Percentiles rank a stretch among this genome's conserved stretches.
These are phyloP conservation scores for Sparidentex hasta DNA, from an alignment of 2,797 vertebrate genomes.

Conservation along the genomic window DNA sequence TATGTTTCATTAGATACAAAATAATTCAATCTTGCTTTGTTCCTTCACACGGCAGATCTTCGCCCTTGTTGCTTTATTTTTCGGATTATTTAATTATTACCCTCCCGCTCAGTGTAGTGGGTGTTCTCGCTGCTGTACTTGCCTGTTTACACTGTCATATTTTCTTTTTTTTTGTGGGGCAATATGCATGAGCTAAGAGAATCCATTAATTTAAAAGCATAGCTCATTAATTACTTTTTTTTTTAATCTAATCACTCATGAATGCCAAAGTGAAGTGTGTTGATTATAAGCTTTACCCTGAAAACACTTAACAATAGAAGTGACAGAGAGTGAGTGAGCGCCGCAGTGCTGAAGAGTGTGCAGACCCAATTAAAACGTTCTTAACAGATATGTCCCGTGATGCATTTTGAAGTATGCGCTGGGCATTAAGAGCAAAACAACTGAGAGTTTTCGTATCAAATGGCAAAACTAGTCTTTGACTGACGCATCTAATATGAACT, in stretches of 20 bases:
- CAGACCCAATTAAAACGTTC: not conserved
- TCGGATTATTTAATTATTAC: not conserved
- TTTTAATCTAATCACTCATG: conserved; percentile 6
- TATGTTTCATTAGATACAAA: conserved; percentile 30
- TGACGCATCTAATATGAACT: not conserved
- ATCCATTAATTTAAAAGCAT: conserved; percentile 24
- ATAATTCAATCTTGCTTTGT: conserved; percentile 23
- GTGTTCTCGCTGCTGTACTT: conserved; percentile 30
- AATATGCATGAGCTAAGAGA: conserved; percentile 15
- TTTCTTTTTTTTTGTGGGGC: conserved; percentile 11
- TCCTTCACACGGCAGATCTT: conserved; percentile 10
- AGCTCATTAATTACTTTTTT: not conserved
- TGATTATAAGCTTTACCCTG: not conserved
- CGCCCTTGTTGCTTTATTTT: conserved; percentile 6
- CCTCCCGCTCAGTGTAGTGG: conserved; percentile 29
- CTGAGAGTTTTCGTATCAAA: conserved; percentile 5
- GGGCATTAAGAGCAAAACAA: not conserved
- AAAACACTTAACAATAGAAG: not conserved
- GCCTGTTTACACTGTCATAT: conserved; percentile 10
- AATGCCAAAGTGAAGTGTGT: conserved; percentile 16
- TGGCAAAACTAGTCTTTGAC: conserved; percentile 1
- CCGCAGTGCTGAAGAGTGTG: no score
- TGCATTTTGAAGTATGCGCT: conserved; percentile 6
- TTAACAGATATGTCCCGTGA: not conserved
- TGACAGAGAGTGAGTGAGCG: not conserved